Evolutionary conservation across 2,797 vertebrate genomes (phyloP), one percentile per base, ranked within the genome.

Genomic region (Anguilla megastoma): DNA sequence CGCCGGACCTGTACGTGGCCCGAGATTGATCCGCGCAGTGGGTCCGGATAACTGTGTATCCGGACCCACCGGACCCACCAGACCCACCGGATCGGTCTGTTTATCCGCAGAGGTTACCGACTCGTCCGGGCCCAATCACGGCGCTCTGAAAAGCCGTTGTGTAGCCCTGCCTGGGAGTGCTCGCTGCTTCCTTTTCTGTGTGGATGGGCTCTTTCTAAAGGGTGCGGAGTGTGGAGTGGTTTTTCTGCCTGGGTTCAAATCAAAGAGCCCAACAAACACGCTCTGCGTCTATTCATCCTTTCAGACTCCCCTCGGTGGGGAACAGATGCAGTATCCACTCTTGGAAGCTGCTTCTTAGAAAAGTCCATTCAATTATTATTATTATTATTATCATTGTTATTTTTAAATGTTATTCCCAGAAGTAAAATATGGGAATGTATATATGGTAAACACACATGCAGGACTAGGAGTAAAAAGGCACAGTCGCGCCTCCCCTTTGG

Each of bases 1-100:
- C n/a, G 48, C 50, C 84, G n/a, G 83, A 6, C 36, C 33, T 9
- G 79, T 88, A 89, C 88, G 91, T 91, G 91, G 86, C 66, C 36
- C 7, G 9, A 8, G 4, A 7, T 14, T 18, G 5, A 30, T 30
- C n/a, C 18, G 2, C 16, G 5, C 16, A 58, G n/a, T n/a, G n/a
- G n/a, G n/a, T n/a, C n/a, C n/a, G 16, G 84, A 30, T 74, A 71
- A 54, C 71, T 16, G 30, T 10, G 52, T 54, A 74, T 58, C 52
- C 24, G 30, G 50, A 24, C 27, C 52, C 69, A 36, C 71, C 71
- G 36, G 50, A 24, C 27, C 52, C 69, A 36, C 71, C 71, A 14
- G 86, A 87, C 74, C 41, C 41, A 27, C 52, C 21, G 33, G 18
- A 82, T 82, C 18, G 6, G 9, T 24, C 16, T 0, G 45, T n/a